phyloP scores from a whole-genome alignment of 2,888 invertebrate genomes.

The Pristionchus entomophagus region DNA sequence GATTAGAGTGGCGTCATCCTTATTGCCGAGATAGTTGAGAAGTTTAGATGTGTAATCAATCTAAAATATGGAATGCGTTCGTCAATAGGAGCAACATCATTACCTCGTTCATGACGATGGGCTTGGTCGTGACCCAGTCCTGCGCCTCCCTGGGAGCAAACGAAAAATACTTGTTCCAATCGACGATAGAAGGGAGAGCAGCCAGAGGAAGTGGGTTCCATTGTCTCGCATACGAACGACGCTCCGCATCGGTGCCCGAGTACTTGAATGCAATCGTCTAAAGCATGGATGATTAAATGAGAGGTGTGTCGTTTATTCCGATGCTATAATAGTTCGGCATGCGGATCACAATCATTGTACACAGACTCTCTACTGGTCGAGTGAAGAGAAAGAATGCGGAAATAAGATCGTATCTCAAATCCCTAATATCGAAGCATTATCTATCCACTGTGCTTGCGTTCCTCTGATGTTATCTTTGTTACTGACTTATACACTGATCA shows the following conservation, averaged over 20 bases:
- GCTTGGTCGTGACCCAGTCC: conserved; percentile 48
- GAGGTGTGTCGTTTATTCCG: not conserved
- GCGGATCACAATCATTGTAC: no score
- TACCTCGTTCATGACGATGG: conserved; percentile 48
- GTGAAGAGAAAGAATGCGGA: no score
- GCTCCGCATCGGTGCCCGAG: not conserved
- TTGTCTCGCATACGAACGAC: not conserved
- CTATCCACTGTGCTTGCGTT: no score
- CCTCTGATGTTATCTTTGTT: not conserved
- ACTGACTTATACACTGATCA: not conserved
- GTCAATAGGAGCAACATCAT: not conserved
- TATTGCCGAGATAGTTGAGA: not conserved
- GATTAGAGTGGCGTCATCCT: conserved; percentile 48
- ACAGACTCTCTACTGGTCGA: no score
- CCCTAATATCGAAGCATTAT: no score
- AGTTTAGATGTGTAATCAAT: not conserved
- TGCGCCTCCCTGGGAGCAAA: not conserved
- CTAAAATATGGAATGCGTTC: not conserved
- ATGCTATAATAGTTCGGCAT: no score
- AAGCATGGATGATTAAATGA: not conserved
- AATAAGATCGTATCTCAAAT: no score
- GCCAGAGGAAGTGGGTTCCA: not conserved
- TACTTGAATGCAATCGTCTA: not conserved
- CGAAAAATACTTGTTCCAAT: not conserved
- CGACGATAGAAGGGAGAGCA: not conserved